phyloP scores from a whole-genome alignment of 2,797 vertebrate genomes.

The Malurus leucopterus region DNA sequence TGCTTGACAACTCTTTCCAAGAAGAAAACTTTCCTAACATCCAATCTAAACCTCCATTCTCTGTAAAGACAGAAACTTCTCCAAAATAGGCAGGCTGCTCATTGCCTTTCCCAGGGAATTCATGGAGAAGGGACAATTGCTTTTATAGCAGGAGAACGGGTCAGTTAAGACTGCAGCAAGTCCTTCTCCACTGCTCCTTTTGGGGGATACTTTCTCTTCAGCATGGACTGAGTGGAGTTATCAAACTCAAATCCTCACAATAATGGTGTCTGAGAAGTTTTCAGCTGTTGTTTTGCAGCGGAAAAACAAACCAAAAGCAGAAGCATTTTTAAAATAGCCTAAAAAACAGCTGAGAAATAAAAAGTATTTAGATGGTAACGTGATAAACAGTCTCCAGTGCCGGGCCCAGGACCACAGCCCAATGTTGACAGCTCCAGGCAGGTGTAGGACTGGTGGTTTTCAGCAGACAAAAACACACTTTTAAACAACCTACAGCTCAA shows the following conservation, averaged over 20 bases:
- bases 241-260: background rate
- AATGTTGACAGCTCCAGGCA: conserved; percentile 56
- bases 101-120: background rate
- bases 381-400: conserved; percentile 51
- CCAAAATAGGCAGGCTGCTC: background rate
- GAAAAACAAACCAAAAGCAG: conserved; percentile 56
- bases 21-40: background rate
- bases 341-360: conserved; percentile 73
- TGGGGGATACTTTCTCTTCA: background rate
- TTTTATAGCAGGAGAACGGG: background rate
- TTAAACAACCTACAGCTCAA: conserved; percentile 72
- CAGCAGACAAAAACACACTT: conserved; percentile 62
- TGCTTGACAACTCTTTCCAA: no score
- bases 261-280: conserved; percentile 8
- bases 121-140: background rate
- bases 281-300: conserved; percentile 71
- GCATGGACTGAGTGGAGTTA: background rate
- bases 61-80: background rate
- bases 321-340: conserved; percentile 66
- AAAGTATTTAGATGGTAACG: conserved; percentile 59
- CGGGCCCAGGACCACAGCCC: background rate
- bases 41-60: background rate
- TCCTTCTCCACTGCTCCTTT: background rate
- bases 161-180: background rate
- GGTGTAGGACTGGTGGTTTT: conserved; percentile 59